phyloP scores from a whole-genome alignment of 2,797 vertebrate species.

The Pagetopsis macropterus region DNA sequence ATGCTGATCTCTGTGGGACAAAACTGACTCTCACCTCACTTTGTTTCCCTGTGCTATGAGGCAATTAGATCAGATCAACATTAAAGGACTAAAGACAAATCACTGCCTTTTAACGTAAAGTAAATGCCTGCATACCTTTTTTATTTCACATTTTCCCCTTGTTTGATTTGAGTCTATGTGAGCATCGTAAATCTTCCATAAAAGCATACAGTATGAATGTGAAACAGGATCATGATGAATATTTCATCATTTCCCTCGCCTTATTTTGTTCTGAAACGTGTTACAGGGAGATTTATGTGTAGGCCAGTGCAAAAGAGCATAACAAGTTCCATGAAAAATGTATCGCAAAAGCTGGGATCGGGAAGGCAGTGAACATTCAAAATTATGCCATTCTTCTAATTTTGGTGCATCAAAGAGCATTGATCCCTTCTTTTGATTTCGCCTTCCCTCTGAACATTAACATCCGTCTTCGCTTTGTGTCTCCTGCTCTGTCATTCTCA shows the following conservation, averaged over 20 bases:
- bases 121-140: background rate
- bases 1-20: background rate
- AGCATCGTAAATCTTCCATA: background rate
- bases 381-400: slow-evolving; percentile 58
- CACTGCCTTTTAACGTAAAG: background rate
- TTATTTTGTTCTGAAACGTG: slow-evolving; percentile 7
- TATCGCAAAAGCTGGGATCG: slow-evolving; percentile 42
- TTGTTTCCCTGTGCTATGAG: background rate
- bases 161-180: background rate
- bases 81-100: background rate
- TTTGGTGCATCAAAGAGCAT: slow-evolving; percentile 65
- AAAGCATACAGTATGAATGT: slow-evolving; percentile 5
- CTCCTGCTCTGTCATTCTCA: slow-evolving; percentile 34
- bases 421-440: slow-evolving; percentile 55
- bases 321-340: slow-evolving; percentile 47
- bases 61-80: background rate
- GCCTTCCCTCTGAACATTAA: slow-evolving; percentile 50
- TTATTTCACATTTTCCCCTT: background rate
- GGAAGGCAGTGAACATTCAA: slow-evolving; percentile 37
- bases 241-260: background rate
- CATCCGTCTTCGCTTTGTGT: slow-evolving; percentile 45
- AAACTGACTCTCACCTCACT: background rate
- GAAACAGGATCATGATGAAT: slow-evolving; percentile 15
- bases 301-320: slow-evolving; percentile 5
- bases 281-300: slow-evolving; percentile 24